phyloP scores from a whole-genome alignment of 1,140 invertebrate species.

The Galleria mellonella region DNA sequence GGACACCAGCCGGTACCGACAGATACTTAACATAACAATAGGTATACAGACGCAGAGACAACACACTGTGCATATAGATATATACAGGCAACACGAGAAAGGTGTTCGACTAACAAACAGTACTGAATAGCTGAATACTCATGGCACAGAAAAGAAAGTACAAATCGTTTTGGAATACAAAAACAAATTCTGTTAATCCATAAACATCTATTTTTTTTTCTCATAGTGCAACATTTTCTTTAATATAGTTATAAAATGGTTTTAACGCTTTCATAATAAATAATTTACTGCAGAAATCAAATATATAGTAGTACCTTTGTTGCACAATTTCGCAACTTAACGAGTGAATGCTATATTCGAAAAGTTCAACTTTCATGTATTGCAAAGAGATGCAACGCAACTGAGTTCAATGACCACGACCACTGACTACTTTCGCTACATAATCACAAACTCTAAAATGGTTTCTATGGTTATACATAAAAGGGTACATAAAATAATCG shows the following conservation, averaged over 20 bases:
- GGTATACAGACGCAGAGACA: too few relatives aligned
- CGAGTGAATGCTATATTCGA: slow-evolving; percentile 34
- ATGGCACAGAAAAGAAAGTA: slow-evolving; percentile 1
- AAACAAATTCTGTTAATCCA: too few relatives aligned
- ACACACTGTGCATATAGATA: too few relatives aligned
- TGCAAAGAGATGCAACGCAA: slow-evolving; percentile 29
- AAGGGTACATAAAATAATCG: slow-evolving; percentile 11
- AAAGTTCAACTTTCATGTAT: slow-evolving; percentile 11
- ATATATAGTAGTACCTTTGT: slow-evolving; percentile 1
- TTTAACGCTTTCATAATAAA: too few relatives aligned
- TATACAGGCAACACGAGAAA: too few relatives aligned
- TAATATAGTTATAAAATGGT: too few relatives aligned
- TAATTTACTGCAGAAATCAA: not conserved
- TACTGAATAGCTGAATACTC: too few relatives aligned
- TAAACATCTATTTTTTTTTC: too few relatives aligned
- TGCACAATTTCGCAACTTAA: slow-evolving; percentile 2
- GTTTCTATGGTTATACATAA: slow-evolving; percentile 12
- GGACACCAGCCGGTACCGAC: too few relatives aligned
- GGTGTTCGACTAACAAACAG: too few relatives aligned
- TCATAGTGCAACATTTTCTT: too few relatives aligned
- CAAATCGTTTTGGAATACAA: slow-evolving; percentile 1
- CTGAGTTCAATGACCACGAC: slow-evolving; percentile 32
- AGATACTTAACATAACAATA: slow-evolving; percentile 3
- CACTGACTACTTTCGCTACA: slow-evolving; percentile 43
- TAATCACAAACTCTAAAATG: slow-evolving; percentile 12